Percentiles rank a stretch among this genome's conserved stretches.
These are phyloP conservation scores for Brachyhypopomus occidentalis DNA, from an alignment of 2,113 vertebrate species.

Conservation along the genomic window DNA sequence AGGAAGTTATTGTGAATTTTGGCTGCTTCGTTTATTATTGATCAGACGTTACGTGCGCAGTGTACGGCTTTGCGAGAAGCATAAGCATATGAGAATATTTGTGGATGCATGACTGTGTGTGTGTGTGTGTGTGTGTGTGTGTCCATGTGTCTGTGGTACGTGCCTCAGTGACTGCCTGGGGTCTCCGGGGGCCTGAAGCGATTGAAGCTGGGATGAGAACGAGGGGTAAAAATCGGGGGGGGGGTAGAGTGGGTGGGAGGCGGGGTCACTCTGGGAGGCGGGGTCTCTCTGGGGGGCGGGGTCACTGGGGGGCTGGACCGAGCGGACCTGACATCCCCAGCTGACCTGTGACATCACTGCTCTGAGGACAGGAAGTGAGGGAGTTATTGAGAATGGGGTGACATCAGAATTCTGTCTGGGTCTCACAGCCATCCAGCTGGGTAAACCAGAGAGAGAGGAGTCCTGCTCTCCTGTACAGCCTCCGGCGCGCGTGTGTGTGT, in stretches of 20 bases:
- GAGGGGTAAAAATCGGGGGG: slow-evolving; percentile 42
- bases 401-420: slow-evolving; percentile 72
- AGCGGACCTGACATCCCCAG: slow-evolving; percentile 76
- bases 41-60: slow-evolving; percentile 3
- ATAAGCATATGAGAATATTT: neutral
- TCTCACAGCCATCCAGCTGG: slow-evolving; percentile 70
- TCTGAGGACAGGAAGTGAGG: slow-evolving; percentile 70
- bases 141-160: slow-evolving; percentile 63
- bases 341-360: slow-evolving; percentile 75
- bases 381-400: slow-evolving; percentile 66
- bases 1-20: neutral
- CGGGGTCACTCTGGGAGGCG: slow-evolving; percentile 19
- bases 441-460: slow-evolving; percentile 67
- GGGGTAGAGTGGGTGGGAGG: slow-evolving; percentile 20
- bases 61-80: neutral
- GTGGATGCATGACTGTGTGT: neutral
- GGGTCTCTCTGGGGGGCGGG: slow-evolving; percentile 27
- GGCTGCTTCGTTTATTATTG: neutral
- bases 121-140: slow-evolving; percentile 25
- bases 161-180: slow-evolving; percentile 69
- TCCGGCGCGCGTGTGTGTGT: slow-evolving; percentile 28
- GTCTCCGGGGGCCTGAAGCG: slow-evolving; percentile 63
- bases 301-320: too few species aligned
- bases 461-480: slow-evolving; percentile 26
- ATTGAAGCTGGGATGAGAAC: slow-evolving; percentile 64